Percentiles rank a stretch among this genome's conserved stretches.
phyloP scores from a whole-genome alignment of 1,140 invertebrate genomes.

The Platyscapa corneri region DNA sequence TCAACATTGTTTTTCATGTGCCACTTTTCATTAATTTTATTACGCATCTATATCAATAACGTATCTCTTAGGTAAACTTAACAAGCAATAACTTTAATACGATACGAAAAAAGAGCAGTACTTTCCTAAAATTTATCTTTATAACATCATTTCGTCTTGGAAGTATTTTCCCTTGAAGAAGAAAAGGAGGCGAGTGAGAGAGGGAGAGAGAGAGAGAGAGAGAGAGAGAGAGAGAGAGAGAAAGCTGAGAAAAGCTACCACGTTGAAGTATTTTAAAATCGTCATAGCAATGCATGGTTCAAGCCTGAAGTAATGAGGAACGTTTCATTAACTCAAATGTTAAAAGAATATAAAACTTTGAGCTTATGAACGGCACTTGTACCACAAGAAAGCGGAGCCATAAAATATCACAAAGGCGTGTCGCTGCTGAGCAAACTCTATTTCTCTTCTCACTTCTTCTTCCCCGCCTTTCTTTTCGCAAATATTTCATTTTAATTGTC shows the following conservation, averaged over 20 bases:
- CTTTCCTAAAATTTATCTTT: constrained; percentile 14
- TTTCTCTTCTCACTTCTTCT: neutral
- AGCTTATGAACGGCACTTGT: neutral
- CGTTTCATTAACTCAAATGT: constrained; percentile 23
- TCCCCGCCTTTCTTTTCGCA: neutral
- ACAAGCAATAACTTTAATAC: neutral
- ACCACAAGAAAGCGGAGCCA: neutral
- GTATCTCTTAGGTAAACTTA: neutral
- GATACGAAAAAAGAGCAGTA: neutral
- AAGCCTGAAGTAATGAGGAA: neutral
- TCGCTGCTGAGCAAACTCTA: neutral
- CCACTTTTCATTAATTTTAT: neutral
- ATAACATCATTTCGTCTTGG: neutral
- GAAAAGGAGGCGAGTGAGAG: neutral
- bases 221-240: neutral
- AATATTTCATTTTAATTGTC: neutral
- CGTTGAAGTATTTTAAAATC: neutral
- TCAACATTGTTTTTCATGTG: neutral
- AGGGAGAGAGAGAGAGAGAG: neutral
- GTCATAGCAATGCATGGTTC: neutral
- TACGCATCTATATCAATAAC: neutral
- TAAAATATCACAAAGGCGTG: constrained; percentile 26
- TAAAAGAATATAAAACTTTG: neutral
- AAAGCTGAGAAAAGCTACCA: neutral
- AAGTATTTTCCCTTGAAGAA: neutral